A percentile compares a stretch with the other conserved stretches of the same genome.
These are phyloP conservation scores for Neoaliturus tenellus DNA, from an alignment of 2,888 invertebrate genomes.

Conservation along the genomic window DNA sequence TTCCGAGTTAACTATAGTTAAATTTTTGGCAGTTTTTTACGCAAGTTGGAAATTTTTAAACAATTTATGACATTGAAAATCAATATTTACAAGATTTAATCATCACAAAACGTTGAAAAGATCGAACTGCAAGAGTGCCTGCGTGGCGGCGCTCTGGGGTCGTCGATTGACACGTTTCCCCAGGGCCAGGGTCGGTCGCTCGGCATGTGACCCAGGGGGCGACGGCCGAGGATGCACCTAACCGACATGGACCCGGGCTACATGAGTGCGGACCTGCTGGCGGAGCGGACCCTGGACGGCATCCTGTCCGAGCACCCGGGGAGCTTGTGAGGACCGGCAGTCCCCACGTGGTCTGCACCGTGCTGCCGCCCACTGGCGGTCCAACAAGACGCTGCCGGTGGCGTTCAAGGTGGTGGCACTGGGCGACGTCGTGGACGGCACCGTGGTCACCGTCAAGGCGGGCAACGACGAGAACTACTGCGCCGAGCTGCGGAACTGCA, in stretches of 20 bases:
- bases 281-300: conserved; percentile 90
- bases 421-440: conserved; percentile 95
- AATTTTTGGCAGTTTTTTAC: too few species aligned
- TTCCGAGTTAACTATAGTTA: too few species aligned
- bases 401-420: conserved; percentile 97
- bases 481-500: conserved; percentile 94
- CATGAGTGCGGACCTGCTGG: conserved; percentile 87
- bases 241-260: conserved; percentile 60
- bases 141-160: neutral
- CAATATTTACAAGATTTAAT: too few species aligned
- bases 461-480: conserved; percentile 99
- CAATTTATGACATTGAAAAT: too few species aligned
- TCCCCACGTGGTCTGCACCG: conserved; percentile 92
- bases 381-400: conserved; percentile 96
- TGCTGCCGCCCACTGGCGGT: conserved; percentile 98
- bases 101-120: too few species aligned
- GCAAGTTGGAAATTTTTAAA: too few species aligned
- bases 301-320: conserved; percentile 94
- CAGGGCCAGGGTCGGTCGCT: conserved; percentile 17
- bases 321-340: conserved; percentile 96
- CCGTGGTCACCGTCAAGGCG: conserved; percentile 93
- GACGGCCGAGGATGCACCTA: conserved; percentile 45
- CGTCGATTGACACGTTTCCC: conserved; percentile 37
- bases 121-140: too few species aligned
- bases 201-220: conserved; percentile 46